Conservation (phyloP, 2,888 invertebrate genomes). For the Caenorhabditis sp. region DNA sequence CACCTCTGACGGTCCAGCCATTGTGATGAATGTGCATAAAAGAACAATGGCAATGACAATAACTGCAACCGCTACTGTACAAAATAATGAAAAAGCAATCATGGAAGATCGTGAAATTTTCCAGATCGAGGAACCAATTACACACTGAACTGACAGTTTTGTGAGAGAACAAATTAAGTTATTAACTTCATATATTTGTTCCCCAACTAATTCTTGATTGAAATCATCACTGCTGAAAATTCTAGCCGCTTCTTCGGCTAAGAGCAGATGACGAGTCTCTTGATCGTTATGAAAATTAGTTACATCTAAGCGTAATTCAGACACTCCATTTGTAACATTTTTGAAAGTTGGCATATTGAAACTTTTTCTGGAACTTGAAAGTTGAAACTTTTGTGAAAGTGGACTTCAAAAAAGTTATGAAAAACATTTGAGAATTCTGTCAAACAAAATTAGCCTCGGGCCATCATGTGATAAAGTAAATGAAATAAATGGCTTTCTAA, state of each 20-base stretch:
- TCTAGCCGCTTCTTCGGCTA: constrained; percentile 64
- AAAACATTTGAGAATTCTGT: neutral
- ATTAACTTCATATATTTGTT: constrained; percentile 61
- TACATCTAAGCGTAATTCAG: constrained; percentile 66
- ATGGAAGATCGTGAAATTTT: constrained; percentile 63
- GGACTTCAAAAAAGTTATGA: neutral
- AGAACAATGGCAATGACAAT: constrained; percentile 65
- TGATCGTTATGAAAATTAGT: constrained; percentile 60
- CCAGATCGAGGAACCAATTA: constrained; percentile 59
- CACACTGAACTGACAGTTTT: too few relatives aligned
- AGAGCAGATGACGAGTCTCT: constrained; percentile 57
- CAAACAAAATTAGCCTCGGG: constrained; percentile 36
- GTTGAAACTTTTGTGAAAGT: constrained; percentile 6
- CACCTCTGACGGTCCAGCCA: constrained; percentile 61
- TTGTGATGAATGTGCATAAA: constrained; percentile 66
- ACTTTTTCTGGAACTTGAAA: too few relatives aligned
- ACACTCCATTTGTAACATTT: constrained; percentile 22
- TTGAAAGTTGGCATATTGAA: neutral
- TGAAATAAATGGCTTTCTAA: too few relatives aligned
- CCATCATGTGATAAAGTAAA: constrained; percentile 23
- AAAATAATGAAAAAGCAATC: constrained; percentile 64
- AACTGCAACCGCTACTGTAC: constrained; percentile 66
- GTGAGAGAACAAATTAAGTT: too few relatives aligned
- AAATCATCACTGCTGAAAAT: constrained; percentile 38
- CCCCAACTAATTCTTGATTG: constrained; percentile 47